These are phyloP conservation scores for Embiotoca jacksoni DNA, from an alignment of 2,113 vertebrate species.

Conservation along the genomic window DNA sequence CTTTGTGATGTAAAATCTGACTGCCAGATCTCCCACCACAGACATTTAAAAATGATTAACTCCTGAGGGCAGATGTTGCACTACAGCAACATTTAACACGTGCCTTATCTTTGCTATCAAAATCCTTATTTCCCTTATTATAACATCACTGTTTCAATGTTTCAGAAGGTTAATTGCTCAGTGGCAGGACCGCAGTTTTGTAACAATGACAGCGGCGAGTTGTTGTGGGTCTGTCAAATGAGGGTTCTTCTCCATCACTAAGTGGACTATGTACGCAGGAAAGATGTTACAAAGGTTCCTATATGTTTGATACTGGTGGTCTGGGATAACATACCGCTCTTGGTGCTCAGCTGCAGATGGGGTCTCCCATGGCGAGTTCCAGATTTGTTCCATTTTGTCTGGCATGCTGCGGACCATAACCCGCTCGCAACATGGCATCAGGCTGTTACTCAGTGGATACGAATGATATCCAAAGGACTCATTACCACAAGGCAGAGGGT, in stretches of 20 bases:
- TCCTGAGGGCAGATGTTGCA: conserved; percentile 79
- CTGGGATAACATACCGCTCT: conserved; percentile 92
- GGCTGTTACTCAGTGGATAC: conserved; percentile 91
- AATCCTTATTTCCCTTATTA: conserved; percentile 31
- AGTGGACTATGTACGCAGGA: conserved; percentile 93
- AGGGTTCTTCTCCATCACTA: conserved; percentile 99
- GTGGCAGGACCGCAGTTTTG: conserved; percentile 93
- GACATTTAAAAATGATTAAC: conserved; percentile 53
- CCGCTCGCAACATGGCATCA: conserved; percentile 96
- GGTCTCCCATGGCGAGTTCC: conserved; percentile 95
- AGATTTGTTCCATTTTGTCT: conserved; percentile 99
- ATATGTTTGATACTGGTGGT: conserved; percentile 98
- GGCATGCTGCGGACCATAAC: conserved; percentile 99
- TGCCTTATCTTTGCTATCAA: conserved; percentile 57
- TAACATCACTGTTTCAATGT: conserved; percentile 48
- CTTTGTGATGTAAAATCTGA: conserved; percentile 36
- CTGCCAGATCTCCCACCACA: conserved; percentile 30
- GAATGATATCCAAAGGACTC: conserved; percentile 93
- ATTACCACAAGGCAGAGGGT: conserved; percentile 90
- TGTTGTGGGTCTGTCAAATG: conserved; percentile 97
- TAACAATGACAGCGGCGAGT: conserved; percentile 96
- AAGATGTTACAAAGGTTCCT: conserved; percentile 99
- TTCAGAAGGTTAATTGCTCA: conserved; percentile 70
- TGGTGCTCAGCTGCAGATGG: conserved; percentile 86
- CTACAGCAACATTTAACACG: conserved; percentile 65